These are phyloP conservation scores for Mellivora capensis DNA, from an alignment of 2,113 vertebrate species.

Conservation along the genomic window DNA sequence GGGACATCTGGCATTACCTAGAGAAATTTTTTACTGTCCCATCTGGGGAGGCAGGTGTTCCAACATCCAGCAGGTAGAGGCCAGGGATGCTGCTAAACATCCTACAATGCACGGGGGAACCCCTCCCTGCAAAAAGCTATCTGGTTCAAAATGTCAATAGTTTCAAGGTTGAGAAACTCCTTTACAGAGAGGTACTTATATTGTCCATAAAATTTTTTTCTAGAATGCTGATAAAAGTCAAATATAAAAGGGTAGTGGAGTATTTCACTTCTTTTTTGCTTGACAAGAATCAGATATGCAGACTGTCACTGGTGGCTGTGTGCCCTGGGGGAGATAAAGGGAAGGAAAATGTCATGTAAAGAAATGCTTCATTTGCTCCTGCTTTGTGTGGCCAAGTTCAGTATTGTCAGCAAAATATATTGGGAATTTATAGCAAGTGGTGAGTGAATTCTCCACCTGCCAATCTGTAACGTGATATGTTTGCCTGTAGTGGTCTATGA, in stretches of 20 bases:
- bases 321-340: neutral
- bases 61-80: neutral
- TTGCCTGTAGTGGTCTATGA: neutral
- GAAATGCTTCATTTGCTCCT: slow-evolving; percentile 30
- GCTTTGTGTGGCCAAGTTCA: neutral
- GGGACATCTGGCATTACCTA: neutral
- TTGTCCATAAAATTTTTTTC: neutral
- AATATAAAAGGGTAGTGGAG: neutral
- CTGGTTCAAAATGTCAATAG: neutral
- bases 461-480: neutral
- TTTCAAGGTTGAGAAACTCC: neutral
- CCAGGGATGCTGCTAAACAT: neutral
- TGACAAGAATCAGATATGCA: slow-evolving; percentile 7
- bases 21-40: neutral
- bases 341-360: slow-evolving; percentile 29
- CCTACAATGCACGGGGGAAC: neutral
- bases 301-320: neutral
- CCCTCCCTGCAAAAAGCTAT: neutral
- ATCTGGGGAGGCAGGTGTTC: neutral
- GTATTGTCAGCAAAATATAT: neutral
- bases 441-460: neutral
- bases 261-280: slow-evolving; percentile 1
- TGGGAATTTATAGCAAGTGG: neutral
- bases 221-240: slow-evolving; percentile 36
- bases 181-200: neutral